Conservation (phyloP, 1,140 invertebrate genomes). For the Acromyrmex charruanus region DNA sequence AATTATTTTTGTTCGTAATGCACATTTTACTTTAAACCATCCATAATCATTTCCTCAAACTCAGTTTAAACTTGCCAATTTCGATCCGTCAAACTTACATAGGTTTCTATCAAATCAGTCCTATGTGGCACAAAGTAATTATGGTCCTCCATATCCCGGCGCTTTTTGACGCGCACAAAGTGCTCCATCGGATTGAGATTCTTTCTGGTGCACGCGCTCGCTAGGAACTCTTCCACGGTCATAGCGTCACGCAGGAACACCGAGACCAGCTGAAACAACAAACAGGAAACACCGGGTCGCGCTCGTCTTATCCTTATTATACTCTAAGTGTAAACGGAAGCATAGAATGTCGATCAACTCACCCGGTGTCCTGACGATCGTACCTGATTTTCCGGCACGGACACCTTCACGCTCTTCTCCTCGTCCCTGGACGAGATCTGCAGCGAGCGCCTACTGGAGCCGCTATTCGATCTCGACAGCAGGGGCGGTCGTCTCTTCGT, state of each 20-base stretch:
- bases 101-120: slow-evolving; percentile 97
- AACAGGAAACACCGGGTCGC: slow-evolving; percentile 51
- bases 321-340: slow-evolving; percentile 9
- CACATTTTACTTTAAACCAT: background rate
- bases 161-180: slow-evolving; percentile 97
- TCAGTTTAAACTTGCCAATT: background rate
- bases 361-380: slow-evolving; percentile 67
- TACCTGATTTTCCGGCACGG: slow-evolving; percentile 94
- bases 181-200: slow-evolving; percentile 97
- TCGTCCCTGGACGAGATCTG: slow-evolving; percentile 95
- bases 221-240: slow-evolving; percentile 98
- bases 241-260: slow-evolving; percentile 95
- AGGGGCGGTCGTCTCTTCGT: slow-evolving; percentile 95
- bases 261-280: slow-evolving; percentile 89
- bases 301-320: slow-evolving; percentile 34
- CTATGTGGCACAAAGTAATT: slow-evolving; percentile 98
- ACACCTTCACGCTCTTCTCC: slow-evolving; percentile 95
- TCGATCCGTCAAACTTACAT: slow-evolving; percentile 90
- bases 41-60: background rate
- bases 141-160: slow-evolving; percentile 97
- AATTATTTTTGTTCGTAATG: background rate
- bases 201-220: slow-evolving; percentile 95
- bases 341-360: slow-evolving; percentile 51
- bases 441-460: slow-evolving; percentile 92
- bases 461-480: slow-evolving; percentile 95